Conservation (phyloP, 2,797 vertebrate species). For the Spizella passerina region DNA sequence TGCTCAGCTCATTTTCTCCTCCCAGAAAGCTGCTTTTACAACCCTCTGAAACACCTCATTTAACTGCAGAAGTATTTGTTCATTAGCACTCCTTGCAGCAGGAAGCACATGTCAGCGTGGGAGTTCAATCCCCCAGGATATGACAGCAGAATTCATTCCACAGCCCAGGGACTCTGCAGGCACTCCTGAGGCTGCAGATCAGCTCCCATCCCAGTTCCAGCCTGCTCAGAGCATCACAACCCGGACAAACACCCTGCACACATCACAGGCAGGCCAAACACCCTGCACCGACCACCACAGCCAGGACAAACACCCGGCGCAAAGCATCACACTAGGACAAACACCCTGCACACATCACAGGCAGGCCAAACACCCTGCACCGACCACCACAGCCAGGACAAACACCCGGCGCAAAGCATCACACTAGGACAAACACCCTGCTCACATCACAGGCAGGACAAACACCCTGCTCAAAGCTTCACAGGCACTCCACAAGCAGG, state of each 20-base stretch:
- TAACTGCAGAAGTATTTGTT: slow-evolving; percentile 14
- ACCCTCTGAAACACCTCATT: slow-evolving; percentile 11
- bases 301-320: background rate
- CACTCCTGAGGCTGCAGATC: background rate
- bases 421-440: too few relatives aligned
- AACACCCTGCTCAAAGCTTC: background rate
- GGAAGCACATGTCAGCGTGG: slow-evolving; percentile 36
- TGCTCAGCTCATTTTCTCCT: slow-evolving; percentile 23
- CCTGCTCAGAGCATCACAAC: background rate
- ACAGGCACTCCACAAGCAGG: background rate
- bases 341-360: background rate
- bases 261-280: background rate
- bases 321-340: background rate
- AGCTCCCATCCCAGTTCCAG: background rate
- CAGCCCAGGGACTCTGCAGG: background rate
- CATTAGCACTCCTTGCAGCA: slow-evolving; percentile 23
- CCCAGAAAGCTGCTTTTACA: slow-evolving; percentile 40
- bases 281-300: too few relatives aligned
- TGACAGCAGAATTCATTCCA: background rate
- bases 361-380: too few relatives aligned
- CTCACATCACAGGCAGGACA: background rate
- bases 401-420: background rate
- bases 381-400: too few relatives aligned
- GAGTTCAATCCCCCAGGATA: slow-evolving; percentile 18
- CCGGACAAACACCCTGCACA: background rate